A percentile compares a stretch with the other conserved stretches of the same genome.
Evolutionary conservation across 2,113 vertebrate genomes (phyloP).

Genomic region (Tyto alba): DNA sequence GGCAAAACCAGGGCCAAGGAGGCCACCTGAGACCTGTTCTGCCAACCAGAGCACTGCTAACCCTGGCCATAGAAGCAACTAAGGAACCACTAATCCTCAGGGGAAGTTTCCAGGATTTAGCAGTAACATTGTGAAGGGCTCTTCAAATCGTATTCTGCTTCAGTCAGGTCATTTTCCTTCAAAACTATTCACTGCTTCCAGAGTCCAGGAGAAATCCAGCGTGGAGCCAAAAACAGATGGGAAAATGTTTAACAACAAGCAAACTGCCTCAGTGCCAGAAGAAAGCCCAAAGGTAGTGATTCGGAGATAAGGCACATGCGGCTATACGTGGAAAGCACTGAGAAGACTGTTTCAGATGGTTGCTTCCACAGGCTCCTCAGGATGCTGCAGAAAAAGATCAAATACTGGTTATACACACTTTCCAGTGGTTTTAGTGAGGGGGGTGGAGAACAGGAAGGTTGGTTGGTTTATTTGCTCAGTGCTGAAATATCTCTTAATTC

Average conservation of each 20-base stretch:
- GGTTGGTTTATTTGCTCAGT: background rate
- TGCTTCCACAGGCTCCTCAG: background rate
- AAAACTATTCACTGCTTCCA: background rate
- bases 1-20: background rate
- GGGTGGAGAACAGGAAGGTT: background rate
- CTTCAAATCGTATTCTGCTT: background rate
- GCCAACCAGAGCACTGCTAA: background rate
- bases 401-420: background rate
- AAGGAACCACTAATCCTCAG: background rate
- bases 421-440: background rate
- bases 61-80: background rate
- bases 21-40: background rate
- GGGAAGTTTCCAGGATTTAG: background rate
- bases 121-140: background rate
- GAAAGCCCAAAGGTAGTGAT: background rate
- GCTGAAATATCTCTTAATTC: background rate
- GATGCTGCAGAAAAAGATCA: conserved; percentile 30
- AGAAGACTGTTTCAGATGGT: background rate
- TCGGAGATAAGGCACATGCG: background rate
- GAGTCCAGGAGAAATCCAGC: background rate
- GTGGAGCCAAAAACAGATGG: background rate
- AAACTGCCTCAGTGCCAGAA: background rate
- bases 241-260: background rate
- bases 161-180: background rate
- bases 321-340: background rate